These are phyloP conservation scores for Forbesichthys papilliferus DNA, from an alignment of 2,113 vertebrate genomes.

Conservation along the genomic window DNA sequence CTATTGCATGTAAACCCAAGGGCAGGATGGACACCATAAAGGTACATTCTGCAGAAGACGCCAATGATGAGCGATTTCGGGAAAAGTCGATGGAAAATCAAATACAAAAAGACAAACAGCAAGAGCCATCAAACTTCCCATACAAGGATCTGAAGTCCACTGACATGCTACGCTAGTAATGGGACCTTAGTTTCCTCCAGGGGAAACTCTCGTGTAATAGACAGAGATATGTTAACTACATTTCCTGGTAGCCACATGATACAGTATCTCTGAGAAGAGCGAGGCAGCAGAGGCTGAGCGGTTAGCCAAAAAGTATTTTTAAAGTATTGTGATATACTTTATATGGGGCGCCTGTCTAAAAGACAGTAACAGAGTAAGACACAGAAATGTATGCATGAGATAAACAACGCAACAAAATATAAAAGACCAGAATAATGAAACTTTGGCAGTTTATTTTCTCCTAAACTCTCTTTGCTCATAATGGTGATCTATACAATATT, in stretches of 20 bases:
- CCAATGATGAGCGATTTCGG: not conserved
- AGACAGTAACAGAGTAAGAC: not conserved
- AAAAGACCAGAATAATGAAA: no score
- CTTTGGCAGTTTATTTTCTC: no score
- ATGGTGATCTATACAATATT: no score
- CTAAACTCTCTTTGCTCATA: not conserved
- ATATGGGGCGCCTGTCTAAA: not conserved
- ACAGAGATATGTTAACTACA: constrained; percentile 7
- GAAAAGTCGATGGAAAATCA: no score
- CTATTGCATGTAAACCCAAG: not conserved
- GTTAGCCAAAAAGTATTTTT: constrained; percentile 16
- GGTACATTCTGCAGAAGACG: not conserved
- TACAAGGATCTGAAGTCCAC: not conserved
- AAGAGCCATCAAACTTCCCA: no score
- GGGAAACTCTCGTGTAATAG: constrained; percentile 5
- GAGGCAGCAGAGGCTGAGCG: not conserved
- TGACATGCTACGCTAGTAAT: not conserved
- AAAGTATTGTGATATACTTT: not conserved
- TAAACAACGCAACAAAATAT: not conserved
- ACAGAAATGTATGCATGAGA: not conserved
- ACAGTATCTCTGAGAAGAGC: not conserved
- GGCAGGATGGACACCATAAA: constrained; percentile 15
- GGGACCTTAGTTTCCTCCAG: constrained; percentile 1
- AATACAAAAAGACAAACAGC: no score
- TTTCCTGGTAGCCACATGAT: constrained; percentile 25